Conservation (phyloP, 2,113 vertebrate species). For the Gallinago undulata region DNA sequence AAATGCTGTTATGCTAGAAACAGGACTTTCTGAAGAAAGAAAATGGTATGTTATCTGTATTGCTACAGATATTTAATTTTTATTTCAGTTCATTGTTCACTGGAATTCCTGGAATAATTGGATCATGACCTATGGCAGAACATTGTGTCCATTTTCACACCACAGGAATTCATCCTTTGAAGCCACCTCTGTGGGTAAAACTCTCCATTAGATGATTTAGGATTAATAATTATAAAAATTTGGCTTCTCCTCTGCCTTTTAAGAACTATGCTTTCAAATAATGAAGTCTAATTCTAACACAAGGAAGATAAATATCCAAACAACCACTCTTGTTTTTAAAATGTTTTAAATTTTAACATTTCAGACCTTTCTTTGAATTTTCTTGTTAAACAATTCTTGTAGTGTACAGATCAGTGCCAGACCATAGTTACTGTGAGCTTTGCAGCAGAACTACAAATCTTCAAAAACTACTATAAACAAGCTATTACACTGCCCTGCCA, state of each 20-base stretch:
- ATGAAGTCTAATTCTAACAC: background rate
- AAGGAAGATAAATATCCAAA: background rate
- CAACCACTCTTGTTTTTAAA: background rate
- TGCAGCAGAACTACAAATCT: background rate
- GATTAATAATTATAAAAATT: background rate
- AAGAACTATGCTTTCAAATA: background rate
- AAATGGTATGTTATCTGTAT: background rate
- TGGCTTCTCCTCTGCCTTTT: background rate
- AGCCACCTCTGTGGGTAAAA: background rate
- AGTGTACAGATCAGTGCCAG: background rate
- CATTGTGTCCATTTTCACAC: background rate
- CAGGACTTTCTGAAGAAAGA: background rate
- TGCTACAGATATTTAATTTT: background rate
- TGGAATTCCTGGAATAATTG: background rate
- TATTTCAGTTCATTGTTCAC: background rate
- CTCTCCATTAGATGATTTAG: background rate
- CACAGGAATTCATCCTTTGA: background rate
- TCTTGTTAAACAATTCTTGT: background rate
- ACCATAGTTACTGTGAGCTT: background rate
- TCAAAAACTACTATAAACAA: background rate
- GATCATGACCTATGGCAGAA: background rate
- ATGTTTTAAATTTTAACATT: background rate
- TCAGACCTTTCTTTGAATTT: background rate
- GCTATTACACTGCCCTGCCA: background rate
- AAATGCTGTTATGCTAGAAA: background rate